phyloP scores from a whole-genome alignment of 2,888 invertebrate species.

The Epinotia brunnichana region DNA sequence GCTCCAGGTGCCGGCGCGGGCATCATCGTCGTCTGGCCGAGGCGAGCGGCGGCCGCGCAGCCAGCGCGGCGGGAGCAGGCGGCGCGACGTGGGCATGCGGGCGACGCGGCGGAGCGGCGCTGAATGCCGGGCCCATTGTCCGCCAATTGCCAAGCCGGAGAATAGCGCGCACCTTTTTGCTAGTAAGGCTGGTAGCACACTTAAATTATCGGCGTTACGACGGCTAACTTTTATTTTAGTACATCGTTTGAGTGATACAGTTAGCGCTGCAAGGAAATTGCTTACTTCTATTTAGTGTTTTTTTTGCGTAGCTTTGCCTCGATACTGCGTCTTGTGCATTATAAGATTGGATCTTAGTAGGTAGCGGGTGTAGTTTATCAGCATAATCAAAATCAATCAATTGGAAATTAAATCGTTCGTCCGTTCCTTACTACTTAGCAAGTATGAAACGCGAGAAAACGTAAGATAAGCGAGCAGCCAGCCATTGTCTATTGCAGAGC shows the following conservation, averaged over 20 bases:
- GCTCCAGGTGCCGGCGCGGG: constrained; percentile 51
- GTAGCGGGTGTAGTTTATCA: no score
- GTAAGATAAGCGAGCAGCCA: no score
- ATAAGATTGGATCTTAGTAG: background rate
- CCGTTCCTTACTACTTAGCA: no score
- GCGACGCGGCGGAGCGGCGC: constrained; percentile 62
- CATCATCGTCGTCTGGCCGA: constrained; percentile 62
- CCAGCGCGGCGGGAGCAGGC: constrained; percentile 73
- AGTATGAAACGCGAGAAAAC: no score
- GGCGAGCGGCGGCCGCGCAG: constrained; percentile 68
- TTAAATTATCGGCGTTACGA: background rate
- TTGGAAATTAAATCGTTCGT: no score
- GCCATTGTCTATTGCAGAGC: background rate
- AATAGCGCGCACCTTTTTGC: constrained; percentile 66
- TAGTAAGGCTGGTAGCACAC: constrained; percentile 49
- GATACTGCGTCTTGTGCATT: background rate
- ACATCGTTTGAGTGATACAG: background rate
- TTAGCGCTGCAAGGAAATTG: background rate
- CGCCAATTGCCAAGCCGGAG: constrained; percentile 66
- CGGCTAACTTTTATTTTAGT: background rate
- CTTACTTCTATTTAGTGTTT: no score
- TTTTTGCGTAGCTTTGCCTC: background rate
- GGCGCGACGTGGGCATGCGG: constrained; percentile 77
- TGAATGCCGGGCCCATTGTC: constrained; percentile 66
- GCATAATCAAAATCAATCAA: no score